A percentile compares a stretch with the other conserved stretches of the same genome.
Evolutionary conservation across 1,140 invertebrate species (phyloP).

Genomic region (Pseudomyrmex flavicornis): DNA sequence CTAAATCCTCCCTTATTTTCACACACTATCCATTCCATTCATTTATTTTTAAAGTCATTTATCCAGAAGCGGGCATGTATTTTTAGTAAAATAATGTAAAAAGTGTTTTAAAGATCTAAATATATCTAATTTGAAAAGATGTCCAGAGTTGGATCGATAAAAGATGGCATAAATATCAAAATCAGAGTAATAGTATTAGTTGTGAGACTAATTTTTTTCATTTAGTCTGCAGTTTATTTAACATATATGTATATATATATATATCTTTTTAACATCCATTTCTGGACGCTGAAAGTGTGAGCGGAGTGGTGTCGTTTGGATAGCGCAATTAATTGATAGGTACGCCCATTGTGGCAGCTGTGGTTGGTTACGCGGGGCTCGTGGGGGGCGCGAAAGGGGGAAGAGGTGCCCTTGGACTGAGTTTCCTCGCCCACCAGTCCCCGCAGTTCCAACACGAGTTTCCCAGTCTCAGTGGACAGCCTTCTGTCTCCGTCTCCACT

Average conservation of each 20-base stretch:
- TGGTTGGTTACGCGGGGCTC: slow-evolving; percentile 81
- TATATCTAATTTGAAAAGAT: slow-evolving; percentile 28
- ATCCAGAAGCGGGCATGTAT: slow-evolving; percentile 17
- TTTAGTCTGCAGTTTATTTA: background rate
- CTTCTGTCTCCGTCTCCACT: slow-evolving; percentile 76
- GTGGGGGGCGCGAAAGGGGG: slow-evolving; percentile 79
- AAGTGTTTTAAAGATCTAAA: background rate
- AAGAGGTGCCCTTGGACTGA: slow-evolving; percentile 84
- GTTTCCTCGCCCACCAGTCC: slow-evolving; percentile 88
- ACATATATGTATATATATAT: background rate
- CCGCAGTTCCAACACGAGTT: slow-evolving; percentile 94
- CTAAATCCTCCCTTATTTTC: slow-evolving; percentile 21
- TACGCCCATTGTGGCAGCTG: slow-evolving; percentile 77
- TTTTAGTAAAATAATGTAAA: slow-evolving; percentile 11
- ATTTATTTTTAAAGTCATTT: slow-evolving; percentile 25
- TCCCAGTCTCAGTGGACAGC: slow-evolving; percentile 89
- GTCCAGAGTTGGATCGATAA: slow-evolving; percentile 60
- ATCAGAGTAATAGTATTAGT: background rate
- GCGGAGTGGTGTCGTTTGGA: slow-evolving; percentile 65
- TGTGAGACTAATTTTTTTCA: background rate
- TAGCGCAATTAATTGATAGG: slow-evolving; percentile 75
- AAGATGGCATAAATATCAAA: background rate
- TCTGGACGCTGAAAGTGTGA: slow-evolving; percentile 63
- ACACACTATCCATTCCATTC: slow-evolving; percentile 11
- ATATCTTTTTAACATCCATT: slow-evolving; percentile 63